A percentile compares a stretch with the other conserved stretches of the same genome.
These are phyloP conservation scores for Lampropteryx suffumata DNA, from an alignment of 2,888 invertebrate genomes.

Conservation along the genomic window DNA sequence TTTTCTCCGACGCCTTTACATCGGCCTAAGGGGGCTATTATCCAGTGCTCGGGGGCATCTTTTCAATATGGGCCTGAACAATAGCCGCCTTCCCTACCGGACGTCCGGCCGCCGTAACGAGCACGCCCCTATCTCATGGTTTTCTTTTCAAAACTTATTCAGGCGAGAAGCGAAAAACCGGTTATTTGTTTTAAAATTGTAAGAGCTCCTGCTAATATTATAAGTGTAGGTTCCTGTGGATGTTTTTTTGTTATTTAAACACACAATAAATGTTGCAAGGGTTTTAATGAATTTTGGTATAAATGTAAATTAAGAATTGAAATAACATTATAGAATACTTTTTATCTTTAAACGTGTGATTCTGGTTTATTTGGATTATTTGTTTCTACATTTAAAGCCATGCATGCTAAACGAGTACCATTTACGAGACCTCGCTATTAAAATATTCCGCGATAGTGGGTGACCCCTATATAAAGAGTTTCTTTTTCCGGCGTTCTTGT, in stretches of 20 bases:
- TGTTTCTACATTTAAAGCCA: too few species aligned
- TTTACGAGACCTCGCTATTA: background rate
- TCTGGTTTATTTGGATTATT: too few species aligned
- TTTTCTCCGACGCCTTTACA: constrained; percentile 45
- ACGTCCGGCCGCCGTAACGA: constrained; percentile 70
- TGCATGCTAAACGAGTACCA: background rate
- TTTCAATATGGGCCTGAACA: constrained; percentile 76
- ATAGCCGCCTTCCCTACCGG: constrained; percentile 66
- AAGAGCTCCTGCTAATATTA: background rate
- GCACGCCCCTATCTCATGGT: constrained; percentile 56
- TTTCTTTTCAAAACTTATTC: constrained; percentile 46
- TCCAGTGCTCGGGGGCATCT: constrained; percentile 64
- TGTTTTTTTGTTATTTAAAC: too few species aligned
- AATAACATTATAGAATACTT: too few species aligned
- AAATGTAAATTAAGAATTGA: too few species aligned
- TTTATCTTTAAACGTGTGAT: too few species aligned
- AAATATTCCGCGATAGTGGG: constrained; percentile 15
- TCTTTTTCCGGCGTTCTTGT: constrained; percentile 16
- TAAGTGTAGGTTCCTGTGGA: too few species aligned
- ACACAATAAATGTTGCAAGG: too few species aligned
- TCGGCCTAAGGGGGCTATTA: constrained; percentile 53
- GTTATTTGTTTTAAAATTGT: constrained; percentile 13
- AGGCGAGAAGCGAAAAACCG: constrained; percentile 17
- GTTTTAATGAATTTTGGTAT: too few species aligned
- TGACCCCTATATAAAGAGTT: constrained; percentile 18